Conservation (phyloP, 2,797 vertebrate species). For the Arvicola amphibius region DNA sequence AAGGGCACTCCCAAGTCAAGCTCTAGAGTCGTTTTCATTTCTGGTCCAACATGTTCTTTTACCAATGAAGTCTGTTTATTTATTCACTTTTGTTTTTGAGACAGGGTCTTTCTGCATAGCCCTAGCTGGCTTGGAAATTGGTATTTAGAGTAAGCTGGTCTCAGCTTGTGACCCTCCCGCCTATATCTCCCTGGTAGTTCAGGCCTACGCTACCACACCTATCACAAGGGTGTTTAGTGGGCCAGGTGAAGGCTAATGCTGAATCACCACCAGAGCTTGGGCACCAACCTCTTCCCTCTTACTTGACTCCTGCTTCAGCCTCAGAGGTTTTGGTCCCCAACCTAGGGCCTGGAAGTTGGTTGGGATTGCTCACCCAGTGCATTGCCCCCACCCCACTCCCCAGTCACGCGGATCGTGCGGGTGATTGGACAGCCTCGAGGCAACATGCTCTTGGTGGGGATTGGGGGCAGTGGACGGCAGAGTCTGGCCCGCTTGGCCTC, state of each 20-base stretch:
- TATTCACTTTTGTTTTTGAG: neutral
- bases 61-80: neutral
- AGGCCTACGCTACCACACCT: neutral
- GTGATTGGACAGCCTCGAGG: conserved; percentile 94
- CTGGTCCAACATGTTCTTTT: neutral
- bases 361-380: neutral
- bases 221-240: neutral
- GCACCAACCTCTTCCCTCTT: neutral
- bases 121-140: neutral
- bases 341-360: neutral
- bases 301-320: neutral
- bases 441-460: conserved; percentile 94
- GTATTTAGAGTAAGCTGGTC: neutral
- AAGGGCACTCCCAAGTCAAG: neutral
- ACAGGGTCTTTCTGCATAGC: neutral
- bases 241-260: neutral
- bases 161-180: too few relatives aligned
- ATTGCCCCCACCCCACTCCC: neutral
- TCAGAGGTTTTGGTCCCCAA: neutral
- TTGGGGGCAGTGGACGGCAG: conserved; percentile 93
- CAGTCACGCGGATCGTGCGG: conserved; percentile 89
- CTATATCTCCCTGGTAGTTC: neutral
- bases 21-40: neutral
- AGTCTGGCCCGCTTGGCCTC: conserved; percentile 92
- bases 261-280: neutral